Percentiles rank a stretch among this genome's conserved stretches.
These are phyloP conservation scores for Ectropis grisescens DNA, from an alignment of 1,140 invertebrate species.

Conservation along the genomic window DNA sequence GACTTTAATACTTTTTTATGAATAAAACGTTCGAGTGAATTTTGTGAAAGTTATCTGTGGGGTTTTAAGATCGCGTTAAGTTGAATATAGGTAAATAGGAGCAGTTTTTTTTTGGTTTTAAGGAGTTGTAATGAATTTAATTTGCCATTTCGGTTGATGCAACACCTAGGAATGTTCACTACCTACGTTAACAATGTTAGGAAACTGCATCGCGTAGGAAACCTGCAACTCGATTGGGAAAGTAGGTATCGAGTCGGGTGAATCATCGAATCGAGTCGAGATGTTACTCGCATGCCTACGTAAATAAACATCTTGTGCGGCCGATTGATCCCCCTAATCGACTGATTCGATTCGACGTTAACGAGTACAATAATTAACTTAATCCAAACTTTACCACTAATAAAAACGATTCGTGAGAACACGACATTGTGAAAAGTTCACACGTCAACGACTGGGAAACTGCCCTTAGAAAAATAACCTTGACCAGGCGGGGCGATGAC, in stretches of 20 bases:
- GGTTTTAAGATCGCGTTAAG: no score
- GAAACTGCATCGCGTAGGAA: slow-evolving; percentile 14
- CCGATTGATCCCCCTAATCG: slow-evolving; percentile 11
- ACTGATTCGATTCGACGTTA: slow-evolving; percentile 17
- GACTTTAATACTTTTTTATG: no score
- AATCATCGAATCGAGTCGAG: slow-evolving; percentile 22
- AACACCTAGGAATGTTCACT: no score
- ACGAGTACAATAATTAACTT: slow-evolving; percentile 11
- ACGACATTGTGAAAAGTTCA: slow-evolving; percentile 17
- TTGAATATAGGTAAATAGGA: no score
- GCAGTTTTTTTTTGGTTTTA: no score
- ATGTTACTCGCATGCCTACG: slow-evolving; percentile 16
- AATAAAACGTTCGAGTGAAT: no score
- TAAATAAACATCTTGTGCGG: slow-evolving; percentile 24
- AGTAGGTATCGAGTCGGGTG: slow-evolving; percentile 12
- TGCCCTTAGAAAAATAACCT: slow-evolving; percentile 32
- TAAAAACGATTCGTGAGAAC: slow-evolving; percentile 13
- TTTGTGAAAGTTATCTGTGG: no score
- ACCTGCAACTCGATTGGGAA: slow-evolving; percentile 19
- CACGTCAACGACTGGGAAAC: slow-evolving; percentile 11
- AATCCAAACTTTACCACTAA: slow-evolving; percentile 7
- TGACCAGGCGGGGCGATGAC: slow-evolving; percentile 46
- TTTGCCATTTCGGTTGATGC: no score
- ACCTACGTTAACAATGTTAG: slow-evolving; percentile 6
- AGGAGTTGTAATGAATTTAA: no score